Percentiles rank a stretch among this genome's conserved stretches.
These are phyloP conservation scores for Gandaritis pyraliata DNA, from an alignment of 2,888 invertebrate genomes.

Conservation along the genomic window DNA sequence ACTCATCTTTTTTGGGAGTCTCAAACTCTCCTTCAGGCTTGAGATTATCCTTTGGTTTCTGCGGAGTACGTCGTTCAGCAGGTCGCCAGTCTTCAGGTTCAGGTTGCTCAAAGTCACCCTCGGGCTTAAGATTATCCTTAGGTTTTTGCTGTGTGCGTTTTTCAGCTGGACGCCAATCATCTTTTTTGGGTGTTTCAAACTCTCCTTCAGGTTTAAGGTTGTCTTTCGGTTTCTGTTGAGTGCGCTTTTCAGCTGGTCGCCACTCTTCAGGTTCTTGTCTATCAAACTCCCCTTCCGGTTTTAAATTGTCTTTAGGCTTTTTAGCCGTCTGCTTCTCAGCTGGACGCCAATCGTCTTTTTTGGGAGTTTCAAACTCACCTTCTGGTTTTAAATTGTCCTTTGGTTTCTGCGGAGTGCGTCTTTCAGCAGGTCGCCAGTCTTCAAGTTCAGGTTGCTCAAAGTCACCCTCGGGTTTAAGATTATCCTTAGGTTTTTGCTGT, in stretches of 20 bases:
- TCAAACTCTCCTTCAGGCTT: conserved; percentile 73
- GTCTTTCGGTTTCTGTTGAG: conserved; percentile 49
- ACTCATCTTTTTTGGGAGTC: conserved; percentile 56
- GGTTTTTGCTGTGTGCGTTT: conserved; percentile 63
- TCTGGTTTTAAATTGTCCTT: conserved; percentile 69
- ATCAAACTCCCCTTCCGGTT: conserved; percentile 82
- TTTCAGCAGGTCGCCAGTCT: conserved; percentile 72
- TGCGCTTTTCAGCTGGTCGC: conserved; percentile 51
- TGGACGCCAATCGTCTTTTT: conserved; percentile 55
- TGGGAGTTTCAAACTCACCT: conserved; percentile 60
- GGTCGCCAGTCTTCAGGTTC: conserved; percentile 62
- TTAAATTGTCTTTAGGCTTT: conserved; percentile 80
- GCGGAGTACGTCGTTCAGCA: conserved; percentile 63
- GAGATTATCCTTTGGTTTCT: conserved; percentile 69
- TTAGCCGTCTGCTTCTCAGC: conserved; percentile 49
- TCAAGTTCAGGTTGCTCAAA: conserved; percentile 77
- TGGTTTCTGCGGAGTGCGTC: conserved; percentile 62
- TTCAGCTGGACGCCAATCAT: conserved; percentile 64
- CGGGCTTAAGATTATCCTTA: conserved; percentile 78
- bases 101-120: conserved; percentile 80
- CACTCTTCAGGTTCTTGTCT: conserved; percentile 35
- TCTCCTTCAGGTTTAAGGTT: conserved; percentile 83
- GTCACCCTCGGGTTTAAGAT: conserved; percentile 84
- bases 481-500: conserved; percentile 84
- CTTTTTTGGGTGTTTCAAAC: conserved; percentile 21